These are phyloP conservation scores for Periophthalmodon schlosseri DNA, from an alignment of 2,113 vertebrate genomes.

Conservation along the genomic window DNA sequence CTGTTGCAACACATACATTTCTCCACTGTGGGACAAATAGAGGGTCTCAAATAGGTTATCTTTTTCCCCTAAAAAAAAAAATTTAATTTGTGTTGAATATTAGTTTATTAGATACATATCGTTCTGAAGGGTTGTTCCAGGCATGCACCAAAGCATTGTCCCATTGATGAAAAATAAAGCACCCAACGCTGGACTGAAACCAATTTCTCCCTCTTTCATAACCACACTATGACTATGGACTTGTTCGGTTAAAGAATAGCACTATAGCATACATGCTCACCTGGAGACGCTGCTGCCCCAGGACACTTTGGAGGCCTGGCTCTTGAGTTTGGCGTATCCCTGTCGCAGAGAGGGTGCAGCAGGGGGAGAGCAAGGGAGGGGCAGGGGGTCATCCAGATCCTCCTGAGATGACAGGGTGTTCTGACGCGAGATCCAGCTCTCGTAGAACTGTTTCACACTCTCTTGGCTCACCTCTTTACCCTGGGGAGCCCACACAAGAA, in stretches of 20 bases:
- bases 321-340: slow-evolving; percentile 53
- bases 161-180: no score
- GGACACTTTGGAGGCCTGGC: slow-evolving; percentile 59
- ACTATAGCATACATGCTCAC: slow-evolving; percentile 33
- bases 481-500: slow-evolving; percentile 40
- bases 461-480: slow-evolving; percentile 76
- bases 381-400: slow-evolving; percentile 22
- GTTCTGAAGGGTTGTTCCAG: no score
- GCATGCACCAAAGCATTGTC: no score
- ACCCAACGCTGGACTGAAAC: neutral
- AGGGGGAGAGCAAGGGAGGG: slow-evolving; percentile 20
- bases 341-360: slow-evolving; percentile 21
- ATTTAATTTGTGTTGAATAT: no score
- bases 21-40: no score
- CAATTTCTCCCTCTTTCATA: neutral
- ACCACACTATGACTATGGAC: neutral
- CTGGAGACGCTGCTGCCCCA: slow-evolving; percentile 80
- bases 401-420: slow-evolving; percentile 51
- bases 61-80: no score
- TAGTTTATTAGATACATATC: no score
- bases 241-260: neutral
- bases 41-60: no score
- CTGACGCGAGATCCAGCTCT: slow-evolving; percentile 66
- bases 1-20: no score
- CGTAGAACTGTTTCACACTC: slow-evolving; percentile 71